Percentiles rank a stretch among this genome's conserved stretches.
phyloP scores from a whole-genome alignment of 53 echinoderm and acorn worm species.

The Patiria pectinifera region DNA sequence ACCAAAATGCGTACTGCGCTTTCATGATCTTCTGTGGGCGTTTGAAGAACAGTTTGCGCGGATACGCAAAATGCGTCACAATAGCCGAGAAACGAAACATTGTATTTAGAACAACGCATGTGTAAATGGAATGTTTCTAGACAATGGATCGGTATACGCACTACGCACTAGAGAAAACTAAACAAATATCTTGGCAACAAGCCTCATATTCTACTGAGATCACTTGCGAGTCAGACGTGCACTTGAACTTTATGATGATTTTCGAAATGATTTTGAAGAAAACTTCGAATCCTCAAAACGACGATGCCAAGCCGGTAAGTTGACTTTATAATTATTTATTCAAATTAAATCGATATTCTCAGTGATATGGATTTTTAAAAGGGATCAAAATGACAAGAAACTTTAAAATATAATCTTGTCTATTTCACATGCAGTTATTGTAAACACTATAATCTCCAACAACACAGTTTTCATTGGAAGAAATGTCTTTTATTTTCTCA shows the following conservation, averaged over 20 bases:
- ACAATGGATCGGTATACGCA: conserved; percentile 33
- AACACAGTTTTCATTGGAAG: not conserved
- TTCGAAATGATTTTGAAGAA: conserved; percentile 5
- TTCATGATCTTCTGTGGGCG: too few species aligned
- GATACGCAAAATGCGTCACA: too few species aligned
- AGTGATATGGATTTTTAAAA: too few species aligned
- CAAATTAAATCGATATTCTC: not conserved
- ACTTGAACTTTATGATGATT: conserved; percentile 2
- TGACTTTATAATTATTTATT: not conserved
- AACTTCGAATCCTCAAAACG: not conserved
- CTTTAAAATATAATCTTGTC: too few species aligned
- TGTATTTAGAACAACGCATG: conserved; percentile 17
- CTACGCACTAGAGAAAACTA: not conserved
- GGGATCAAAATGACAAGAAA: not conserved
- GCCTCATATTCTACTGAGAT: conserved; percentile 9
- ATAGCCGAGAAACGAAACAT: not conserved
- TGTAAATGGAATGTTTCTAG: not conserved
- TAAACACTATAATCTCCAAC: too few species aligned
- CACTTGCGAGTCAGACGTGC: conserved; percentile 7
- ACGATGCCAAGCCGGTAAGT: conserved; percentile 39
- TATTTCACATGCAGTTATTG: not conserved
- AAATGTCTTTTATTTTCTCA: not conserved
- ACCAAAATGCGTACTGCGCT: too few species aligned
- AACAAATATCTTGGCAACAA: not conserved
- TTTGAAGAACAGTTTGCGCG: too few species aligned